Evolutionary conservation across 1,140 invertebrate species (phyloP).

Genomic region (Ceratoteleas bidentatus): DNA sequence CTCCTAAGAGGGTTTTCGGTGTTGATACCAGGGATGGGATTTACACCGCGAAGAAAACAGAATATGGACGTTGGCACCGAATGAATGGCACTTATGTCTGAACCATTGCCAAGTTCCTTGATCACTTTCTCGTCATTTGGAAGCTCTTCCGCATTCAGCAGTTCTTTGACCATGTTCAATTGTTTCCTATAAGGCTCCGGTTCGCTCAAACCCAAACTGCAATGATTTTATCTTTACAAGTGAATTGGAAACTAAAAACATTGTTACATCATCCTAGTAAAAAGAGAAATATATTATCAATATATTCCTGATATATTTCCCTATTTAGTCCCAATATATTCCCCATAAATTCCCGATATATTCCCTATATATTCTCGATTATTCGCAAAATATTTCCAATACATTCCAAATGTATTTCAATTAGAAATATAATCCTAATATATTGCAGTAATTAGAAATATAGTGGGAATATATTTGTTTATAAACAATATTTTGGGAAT

Average conservation of each 20-base stretch:
- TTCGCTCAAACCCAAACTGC: slow-evolving; percentile 72
- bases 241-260: neutral
- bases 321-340: too few relatives aligned
- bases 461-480: too few relatives aligned
- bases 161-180: slow-evolving; percentile 79
- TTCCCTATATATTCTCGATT: too few relatives aligned
- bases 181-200: slow-evolving; percentile 80
- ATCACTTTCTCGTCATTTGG: slow-evolving; percentile 82
- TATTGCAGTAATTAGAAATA: too few relatives aligned
- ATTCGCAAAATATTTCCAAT: too few relatives aligned
- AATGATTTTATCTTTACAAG: neutral
- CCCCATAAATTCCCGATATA: too few relatives aligned
- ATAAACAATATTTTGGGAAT: too few relatives aligned
- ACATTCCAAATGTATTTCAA: too few relatives aligned
- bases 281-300: too few relatives aligned
- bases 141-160: slow-evolving; percentile 76
- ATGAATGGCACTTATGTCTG: slow-evolving; percentile 83
- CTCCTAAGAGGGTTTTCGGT: slow-evolving; percentile 84
- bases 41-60: slow-evolving; percentile 85
- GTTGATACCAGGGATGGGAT: slow-evolving; percentile 82
- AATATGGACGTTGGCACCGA: slow-evolving; percentile 91
- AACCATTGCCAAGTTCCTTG: slow-evolving; percentile 82
- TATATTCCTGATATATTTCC: too few relatives aligned
- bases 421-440: too few relatives aligned
- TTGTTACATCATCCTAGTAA: too few relatives aligned